These are phyloP conservation scores for Synergus gifuensis DNA, from an alignment of 2,888 invertebrate species.

Conservation along the genomic window DNA sequence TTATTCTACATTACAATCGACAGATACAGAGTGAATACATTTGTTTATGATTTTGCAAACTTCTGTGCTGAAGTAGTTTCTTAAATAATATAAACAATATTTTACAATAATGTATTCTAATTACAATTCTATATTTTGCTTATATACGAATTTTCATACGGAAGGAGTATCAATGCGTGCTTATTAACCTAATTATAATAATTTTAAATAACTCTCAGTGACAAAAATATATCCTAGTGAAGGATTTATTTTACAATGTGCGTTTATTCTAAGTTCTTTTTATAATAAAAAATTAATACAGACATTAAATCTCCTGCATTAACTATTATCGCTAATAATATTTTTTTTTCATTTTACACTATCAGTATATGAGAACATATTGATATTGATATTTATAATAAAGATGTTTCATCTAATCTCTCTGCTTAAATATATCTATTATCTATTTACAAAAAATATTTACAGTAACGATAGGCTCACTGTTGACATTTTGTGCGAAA, in stretches of 20 bases:
- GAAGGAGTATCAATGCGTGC: no score
- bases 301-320: not conserved
- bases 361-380: not conserved
- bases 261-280: not conserved
- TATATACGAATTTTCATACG: not conserved
- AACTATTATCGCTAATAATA: not conserved
- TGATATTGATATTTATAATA: not conserved
- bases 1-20: not conserved
- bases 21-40: not conserved
- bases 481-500: constrained; percentile 1
- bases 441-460: constrained; percentile 38
- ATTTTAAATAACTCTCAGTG: not conserved
- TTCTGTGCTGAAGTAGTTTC: not conserved
- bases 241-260: not conserved
- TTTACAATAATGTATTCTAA: not conserved
- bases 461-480: constrained; percentile 18
- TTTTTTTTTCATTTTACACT: not conserved
- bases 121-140: not conserved
- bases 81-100: not conserved
- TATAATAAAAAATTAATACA: not conserved
- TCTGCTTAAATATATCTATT: not conserved
- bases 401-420: not conserved
- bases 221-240: not conserved
- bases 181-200: not conserved
- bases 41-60: not conserved